Base-by-base conservation (phyloP, 2,888 invertebrate genomes). In the Pammene fasciana region DNA sequence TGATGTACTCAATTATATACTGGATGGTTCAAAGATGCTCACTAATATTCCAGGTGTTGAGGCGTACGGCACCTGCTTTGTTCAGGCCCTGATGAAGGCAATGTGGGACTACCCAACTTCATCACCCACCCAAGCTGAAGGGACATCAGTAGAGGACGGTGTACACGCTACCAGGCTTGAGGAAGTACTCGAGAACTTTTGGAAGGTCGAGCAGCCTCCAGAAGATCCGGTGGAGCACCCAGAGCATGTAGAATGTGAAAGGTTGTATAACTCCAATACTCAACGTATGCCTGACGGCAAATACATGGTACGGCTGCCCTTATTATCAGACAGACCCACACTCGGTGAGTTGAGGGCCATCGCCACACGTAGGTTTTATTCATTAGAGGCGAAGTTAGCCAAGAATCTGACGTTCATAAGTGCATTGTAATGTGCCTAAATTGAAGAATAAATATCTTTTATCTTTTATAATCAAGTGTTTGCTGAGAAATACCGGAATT, bases 331-430 rank as follows among this genome's bases (percentile, higher is more conserved):
- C 26, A 26, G 52, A 7, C 52, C 52, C 26, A 13, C 16, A 18
- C 52, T 52, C 26, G 52, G 52, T 18, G 52, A 52, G 26, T 52
- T 26, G 4, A 10, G 52, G 26, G 52, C 26, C 11, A 16, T 52
- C 0, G 52, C 52, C 26, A 52, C 26, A 26, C 52, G n/a, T 70
- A 72, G 50, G 10, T 4, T 16, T 8, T 7, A 8, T 5, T 50
- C 50, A 18, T 18, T 50, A 10, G 50, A 50, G 1, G 18, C 16
- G 1, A 50, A 8, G 11, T 5, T 50, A 10, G 11, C 10, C 3
- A 50, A 50, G 18, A 18, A 18, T 50, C 50, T n/a, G n/a, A n/a
- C n/a, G n/a, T n/a, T n/a, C n/a, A n/a, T n/a, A n/a, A n/a, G n/a
- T n/a, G n/a, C n/a, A n/a, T n/a, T n/a, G n/a, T n/a, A n/a, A n/a